phyloP scores from a whole-genome alignment of 2,888 invertebrate genomes.

The Bursaphelenchus okinawaensis region DNA sequence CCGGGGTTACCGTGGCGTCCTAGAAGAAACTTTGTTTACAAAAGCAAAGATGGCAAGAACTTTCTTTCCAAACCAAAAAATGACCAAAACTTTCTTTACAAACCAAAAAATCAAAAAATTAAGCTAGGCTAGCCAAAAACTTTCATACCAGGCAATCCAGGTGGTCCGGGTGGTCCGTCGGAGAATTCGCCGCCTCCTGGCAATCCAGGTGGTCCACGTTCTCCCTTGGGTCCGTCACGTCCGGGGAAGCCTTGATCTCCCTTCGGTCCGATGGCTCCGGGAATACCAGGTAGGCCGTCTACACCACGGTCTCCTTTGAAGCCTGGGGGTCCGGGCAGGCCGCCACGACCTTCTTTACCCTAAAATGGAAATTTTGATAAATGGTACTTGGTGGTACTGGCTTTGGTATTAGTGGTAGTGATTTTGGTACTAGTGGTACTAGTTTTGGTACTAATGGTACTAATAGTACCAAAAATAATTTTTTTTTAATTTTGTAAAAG shows the following conservation, averaged over 20 bases:
- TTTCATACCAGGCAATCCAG: slow-evolving; percentile 30
- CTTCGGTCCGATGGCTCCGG: slow-evolving; percentile 59
- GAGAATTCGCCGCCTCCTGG: slow-evolving; percentile 52
- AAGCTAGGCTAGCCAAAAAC: background rate
- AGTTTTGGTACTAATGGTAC: no score
- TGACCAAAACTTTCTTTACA: background rate
- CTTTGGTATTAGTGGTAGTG: no score
- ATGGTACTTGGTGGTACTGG: no score
- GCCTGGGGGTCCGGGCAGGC: slow-evolving; percentile 55
- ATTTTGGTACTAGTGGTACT: no score
- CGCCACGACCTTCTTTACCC: slow-evolving; percentile 57
- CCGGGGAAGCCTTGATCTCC: slow-evolving; percentile 58
- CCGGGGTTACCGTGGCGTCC: slow-evolving; percentile 57
- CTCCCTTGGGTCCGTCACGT: slow-evolving; percentile 44
- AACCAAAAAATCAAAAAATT: background rate
- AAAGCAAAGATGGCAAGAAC: background rate
- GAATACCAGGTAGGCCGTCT: slow-evolving; percentile 55
- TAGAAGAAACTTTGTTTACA: slow-evolving; percentile 15
- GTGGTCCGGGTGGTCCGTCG: slow-evolving; percentile 53
- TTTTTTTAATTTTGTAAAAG: no score
- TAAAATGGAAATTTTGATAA: no score
- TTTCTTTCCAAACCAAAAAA: no score
- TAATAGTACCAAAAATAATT: no score
- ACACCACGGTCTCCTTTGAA: slow-evolving; percentile 57
- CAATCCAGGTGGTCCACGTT: slow-evolving; percentile 45